These are phyloP conservation scores for Lithophane socia DNA, from an alignment of 2,888 invertebrate genomes.

Conservation along the genomic window DNA sequence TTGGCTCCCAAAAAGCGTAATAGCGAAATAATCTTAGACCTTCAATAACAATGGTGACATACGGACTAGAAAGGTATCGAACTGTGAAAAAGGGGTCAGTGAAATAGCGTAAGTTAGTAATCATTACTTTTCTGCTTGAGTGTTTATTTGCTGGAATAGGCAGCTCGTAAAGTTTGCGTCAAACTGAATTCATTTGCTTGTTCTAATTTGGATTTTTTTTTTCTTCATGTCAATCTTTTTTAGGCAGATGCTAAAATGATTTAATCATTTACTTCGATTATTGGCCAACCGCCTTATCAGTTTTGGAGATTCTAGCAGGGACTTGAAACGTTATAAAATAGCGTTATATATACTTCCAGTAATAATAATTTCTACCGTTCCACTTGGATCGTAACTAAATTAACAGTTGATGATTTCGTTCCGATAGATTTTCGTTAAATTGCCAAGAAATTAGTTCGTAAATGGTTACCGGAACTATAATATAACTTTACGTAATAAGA, in stretches of 20 bases:
- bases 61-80: conserved; percentile 39
- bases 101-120: conserved; percentile 14
- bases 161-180: neutral
- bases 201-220: neutral
- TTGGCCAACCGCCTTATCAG: no score
- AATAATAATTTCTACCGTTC: no score
- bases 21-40: conserved; percentile 67
- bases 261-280: neutral
- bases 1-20: conserved; percentile 64
- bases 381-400: no score
- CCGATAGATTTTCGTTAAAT: no score
- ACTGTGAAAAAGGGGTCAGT: conserved; percentile 17
- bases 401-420: no score
- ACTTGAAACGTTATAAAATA: no score
- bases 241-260: neutral
- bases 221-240: neutral
- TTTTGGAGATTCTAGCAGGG: neutral
- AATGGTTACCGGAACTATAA: no score
- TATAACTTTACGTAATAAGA: no score
- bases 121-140: neutral
- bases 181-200: neutral
- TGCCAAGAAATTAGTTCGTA: no score
- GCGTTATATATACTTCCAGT: no score
- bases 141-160: conserved; percentile 4
- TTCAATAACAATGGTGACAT: conserved; percentile 63